These are phyloP conservation scores for Phymatocera aterrima DNA, from an alignment of 2,888 invertebrate species.

Conservation along the genomic window DNA sequence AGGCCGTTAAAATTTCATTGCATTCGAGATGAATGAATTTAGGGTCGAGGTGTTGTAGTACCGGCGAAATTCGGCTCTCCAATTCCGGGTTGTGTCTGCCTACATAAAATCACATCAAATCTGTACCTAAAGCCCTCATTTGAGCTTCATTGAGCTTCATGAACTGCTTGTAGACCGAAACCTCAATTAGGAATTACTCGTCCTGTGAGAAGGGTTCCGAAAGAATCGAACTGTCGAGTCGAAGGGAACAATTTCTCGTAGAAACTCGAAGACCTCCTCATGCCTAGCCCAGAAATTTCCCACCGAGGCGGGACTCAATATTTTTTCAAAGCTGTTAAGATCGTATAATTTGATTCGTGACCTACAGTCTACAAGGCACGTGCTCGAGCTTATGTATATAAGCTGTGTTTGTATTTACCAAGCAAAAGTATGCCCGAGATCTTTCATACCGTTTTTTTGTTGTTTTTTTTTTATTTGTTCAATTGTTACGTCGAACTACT, in stretches of 20 bases:
- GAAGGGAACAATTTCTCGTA: conserved; percentile 19
- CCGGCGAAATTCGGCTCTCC: background rate
- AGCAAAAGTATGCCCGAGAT: background rate
- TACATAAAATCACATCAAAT: conserved; percentile 1
- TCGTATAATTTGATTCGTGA: no score
- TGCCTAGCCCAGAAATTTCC: background rate
- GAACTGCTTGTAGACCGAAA: conserved; percentile 17
- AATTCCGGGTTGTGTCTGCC: background rate
- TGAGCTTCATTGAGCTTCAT: background rate
- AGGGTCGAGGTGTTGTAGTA: no score
- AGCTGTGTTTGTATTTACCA: background rate
- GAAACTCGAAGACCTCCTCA: background rate
- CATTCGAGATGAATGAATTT: background rate
- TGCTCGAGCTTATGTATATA: no score
- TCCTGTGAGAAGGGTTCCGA: conserved; percentile 1
- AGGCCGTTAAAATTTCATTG: conserved; percentile 14
- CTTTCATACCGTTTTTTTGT: background rate
- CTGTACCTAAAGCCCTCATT: background rate
- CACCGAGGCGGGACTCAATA: background rate
- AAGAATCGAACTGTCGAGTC: background rate
- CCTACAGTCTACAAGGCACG: no score
- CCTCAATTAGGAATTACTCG: conserved; percentile 21
- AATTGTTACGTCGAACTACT: background rate
- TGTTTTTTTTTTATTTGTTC: background rate
- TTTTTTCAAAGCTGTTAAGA: background rate